Conservation (phyloP, 2,888 invertebrate species). For the Zelleria hepariella region DNA sequence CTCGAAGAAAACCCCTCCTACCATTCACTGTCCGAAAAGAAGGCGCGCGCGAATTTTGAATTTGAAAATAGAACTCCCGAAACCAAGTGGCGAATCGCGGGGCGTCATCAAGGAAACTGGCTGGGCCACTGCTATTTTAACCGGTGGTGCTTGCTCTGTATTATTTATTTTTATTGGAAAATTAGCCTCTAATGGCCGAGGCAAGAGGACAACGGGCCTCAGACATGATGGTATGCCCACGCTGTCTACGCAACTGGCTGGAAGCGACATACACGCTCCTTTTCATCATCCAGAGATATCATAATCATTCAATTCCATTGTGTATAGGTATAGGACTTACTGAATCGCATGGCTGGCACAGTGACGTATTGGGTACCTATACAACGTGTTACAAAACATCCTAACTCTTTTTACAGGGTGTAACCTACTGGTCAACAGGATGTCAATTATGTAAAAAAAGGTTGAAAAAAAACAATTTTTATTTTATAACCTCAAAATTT, state of each 20-base stretch:
- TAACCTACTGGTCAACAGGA: no score
- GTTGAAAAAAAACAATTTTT: no score
- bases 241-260: constrained; percentile 25
- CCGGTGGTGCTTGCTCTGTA: constrained; percentile 43
- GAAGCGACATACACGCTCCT: neutral
- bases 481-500: no score
- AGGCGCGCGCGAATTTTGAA: constrained; percentile 46
- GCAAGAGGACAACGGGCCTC: constrained; percentile 25
- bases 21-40: constrained; percentile 29
- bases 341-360: no score
- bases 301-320: neutral
- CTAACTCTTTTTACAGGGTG: no score
- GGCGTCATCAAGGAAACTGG: constrained; percentile 34
- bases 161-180: constrained; percentile 67
- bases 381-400: no score
- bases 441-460: no score
- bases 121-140: constrained; percentile 53
- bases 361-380: no score
- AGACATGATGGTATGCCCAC: constrained; percentile 46
- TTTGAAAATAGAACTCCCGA: constrained; percentile 41
- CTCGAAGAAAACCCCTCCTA: constrained; percentile 32
- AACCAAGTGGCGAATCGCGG: constrained; percentile 31
- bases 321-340: no score
- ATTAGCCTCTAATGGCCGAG: constrained; percentile 57
- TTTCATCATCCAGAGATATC: neutral